These are phyloP conservation scores for Coptodon bakossiorum DNA, from an alignment of 2,113 vertebrate genomes.

Conservation along the genomic window DNA sequence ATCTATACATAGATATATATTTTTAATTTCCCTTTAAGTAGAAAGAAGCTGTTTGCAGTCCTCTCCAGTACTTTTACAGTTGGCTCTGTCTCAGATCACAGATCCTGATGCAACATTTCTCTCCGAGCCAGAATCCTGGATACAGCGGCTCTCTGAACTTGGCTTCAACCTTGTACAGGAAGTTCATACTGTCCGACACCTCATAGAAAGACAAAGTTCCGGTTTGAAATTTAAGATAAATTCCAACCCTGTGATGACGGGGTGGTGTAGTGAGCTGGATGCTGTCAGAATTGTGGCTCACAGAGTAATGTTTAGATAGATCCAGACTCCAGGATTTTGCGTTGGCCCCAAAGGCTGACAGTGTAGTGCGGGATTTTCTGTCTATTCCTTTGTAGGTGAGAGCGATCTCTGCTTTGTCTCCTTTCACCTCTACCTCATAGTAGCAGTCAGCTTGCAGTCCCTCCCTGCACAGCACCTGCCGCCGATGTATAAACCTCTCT, in stretches of 20 bases:
- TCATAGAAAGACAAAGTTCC: conserved; percentile 56
- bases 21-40: neutral
- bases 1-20: neutral
- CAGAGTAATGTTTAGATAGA: conserved; percentile 24
- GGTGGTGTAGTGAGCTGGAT: neutral
- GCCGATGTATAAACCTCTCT: conserved; percentile 12
- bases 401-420: conserved; percentile 44
- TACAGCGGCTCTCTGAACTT: conserved; percentile 51
- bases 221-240: conserved; percentile 39
- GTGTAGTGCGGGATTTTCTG: neutral
- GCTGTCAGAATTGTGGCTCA: conserved; percentile 20
- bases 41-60: neutral
- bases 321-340: conserved; percentile 56
- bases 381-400: conserved; percentile 46
- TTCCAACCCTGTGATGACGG: conserved; percentile 15
- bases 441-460: conserved; percentile 44
- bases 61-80: neutral
- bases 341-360: conserved; percentile 44
- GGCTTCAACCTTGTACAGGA: conserved; percentile 28
- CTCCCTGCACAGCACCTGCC: conserved; percentile 54
- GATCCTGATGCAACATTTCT: conserved; percentile 38
- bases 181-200: conserved; percentile 38
- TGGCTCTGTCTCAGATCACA: conserved; percentile 7
- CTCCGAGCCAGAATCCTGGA: conserved; percentile 59
- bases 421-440: conserved; percentile 54